Evolutionary conservation across 2,113 vertebrate species (phyloP).

Genomic region (Boulengeromyrus knoepffleri): DNA sequence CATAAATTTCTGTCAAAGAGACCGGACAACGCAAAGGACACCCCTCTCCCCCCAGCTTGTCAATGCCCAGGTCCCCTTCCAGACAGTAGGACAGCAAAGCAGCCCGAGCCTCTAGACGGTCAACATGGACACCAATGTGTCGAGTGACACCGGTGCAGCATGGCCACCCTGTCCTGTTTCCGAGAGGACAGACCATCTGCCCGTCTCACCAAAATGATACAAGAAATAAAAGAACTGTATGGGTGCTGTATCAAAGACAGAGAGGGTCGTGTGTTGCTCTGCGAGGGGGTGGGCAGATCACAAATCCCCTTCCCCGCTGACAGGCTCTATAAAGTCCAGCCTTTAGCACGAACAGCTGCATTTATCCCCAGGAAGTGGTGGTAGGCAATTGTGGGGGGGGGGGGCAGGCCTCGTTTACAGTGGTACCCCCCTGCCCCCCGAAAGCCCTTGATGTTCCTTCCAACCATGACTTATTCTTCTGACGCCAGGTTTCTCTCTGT

Average conservation of each 20-base stretch:
- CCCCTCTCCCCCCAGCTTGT: neutral
- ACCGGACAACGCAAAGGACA: neutral
- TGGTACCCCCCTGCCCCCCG: neutral
- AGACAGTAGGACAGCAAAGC: neutral
- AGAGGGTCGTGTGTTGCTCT: neutral
- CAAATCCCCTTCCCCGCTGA: neutral
- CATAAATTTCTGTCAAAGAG: neutral
- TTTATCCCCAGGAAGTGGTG: neutral
- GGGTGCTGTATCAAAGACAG: neutral
- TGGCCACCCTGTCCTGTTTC: neutral
- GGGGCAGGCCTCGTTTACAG: neutral
- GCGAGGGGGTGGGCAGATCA: neutral
- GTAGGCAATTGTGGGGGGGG: neutral
- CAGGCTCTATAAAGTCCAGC: neutral
- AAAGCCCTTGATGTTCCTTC: slow-evolving; percentile 2
- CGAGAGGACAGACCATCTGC: neutral
- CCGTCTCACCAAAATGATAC: neutral
- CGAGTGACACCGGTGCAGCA: neutral
- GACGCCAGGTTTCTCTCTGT: slow-evolving; percentile 13
- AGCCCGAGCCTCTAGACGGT: neutral
- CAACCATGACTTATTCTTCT: neutral
- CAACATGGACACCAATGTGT: neutral
- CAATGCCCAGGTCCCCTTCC: neutral
- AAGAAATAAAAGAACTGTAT: neutral
- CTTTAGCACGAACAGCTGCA: neutral